Evolutionary conservation across 2,113 vertebrate genomes (phyloP).

Genomic region (Rhinolophus sinicus): DNA sequence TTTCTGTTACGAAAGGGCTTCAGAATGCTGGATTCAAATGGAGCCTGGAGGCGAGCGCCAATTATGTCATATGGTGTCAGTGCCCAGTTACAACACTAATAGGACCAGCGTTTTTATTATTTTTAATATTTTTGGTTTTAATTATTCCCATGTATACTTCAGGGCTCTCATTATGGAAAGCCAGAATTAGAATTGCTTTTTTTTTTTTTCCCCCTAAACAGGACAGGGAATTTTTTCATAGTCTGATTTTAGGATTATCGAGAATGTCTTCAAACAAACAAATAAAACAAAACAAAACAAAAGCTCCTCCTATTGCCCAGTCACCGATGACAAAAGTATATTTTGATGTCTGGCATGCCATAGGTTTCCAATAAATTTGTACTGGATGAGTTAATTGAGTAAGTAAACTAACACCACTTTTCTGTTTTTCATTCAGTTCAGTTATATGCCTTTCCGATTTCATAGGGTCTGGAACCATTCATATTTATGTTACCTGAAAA

Average conservation of each 20-base stretch:
- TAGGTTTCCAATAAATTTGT: not conserved
- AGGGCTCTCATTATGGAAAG: slow-evolving; percentile 34
- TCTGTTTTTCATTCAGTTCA: not conserved
- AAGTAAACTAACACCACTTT: not conserved
- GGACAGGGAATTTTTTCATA: not conserved
- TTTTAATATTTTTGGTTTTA: slow-evolving; percentile 68
- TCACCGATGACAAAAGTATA: not conserved
- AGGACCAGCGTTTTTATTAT: slow-evolving; percentile 50
- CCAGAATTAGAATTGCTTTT: not conserved
- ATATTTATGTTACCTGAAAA: not conserved
- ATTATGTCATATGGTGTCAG: slow-evolving; percentile 61
- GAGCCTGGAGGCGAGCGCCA: slow-evolving; percentile 29
- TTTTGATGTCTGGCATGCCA: not conserved
- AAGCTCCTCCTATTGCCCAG: not conserved
- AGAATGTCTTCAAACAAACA: not conserved
- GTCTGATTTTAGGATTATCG: slow-evolving; percentile 34
- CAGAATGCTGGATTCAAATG: slow-evolving; percentile 56
- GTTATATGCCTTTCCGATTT: not conserved
- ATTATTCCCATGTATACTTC: slow-evolving; percentile 51
- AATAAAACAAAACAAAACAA: not conserved
- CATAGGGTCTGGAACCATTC: not conserved
- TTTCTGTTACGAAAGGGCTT: slow-evolving; percentile 64
- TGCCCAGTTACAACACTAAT: slow-evolving; percentile 61
- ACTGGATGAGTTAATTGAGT: not conserved
- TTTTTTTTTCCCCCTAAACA: not conserved